Base-by-base conservation (phyloP, 2,113 vertebrate genomes). In the Pagrus major region DNA sequence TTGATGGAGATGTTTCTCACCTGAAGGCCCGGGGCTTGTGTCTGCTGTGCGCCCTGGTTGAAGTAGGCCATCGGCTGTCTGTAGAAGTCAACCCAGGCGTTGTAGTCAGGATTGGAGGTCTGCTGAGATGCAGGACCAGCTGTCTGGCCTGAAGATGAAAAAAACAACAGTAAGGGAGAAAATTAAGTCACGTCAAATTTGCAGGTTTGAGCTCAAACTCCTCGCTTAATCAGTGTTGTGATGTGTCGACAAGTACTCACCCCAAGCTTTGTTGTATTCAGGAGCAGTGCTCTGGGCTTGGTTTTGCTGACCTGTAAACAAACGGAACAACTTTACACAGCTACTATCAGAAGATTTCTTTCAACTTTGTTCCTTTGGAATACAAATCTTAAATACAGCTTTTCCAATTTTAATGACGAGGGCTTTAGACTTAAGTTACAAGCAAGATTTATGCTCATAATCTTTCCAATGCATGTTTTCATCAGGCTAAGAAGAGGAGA, bases 71-170 rank as follows among this genome's bases (percentile, higher is more conserved):
- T 96, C 64, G 99, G 98, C 94, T 99, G 98, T 90, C 98, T 92
- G 95, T 99, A 99, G 78, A 98, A 98, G 88, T 99, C 97, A 8
- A 97, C 96, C 98, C 98, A 99, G 88, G 97, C 94, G 0, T 94
- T 98, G 94, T 98, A 99, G 93, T 99, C 97, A 0, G 97, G 96
- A 56, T 96, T 97, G 74, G 97, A 98, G 92, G 96, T 96, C 88
- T 98, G 96, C 95, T 97, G 98, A 86, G 97, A 97, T 63, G 93
- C 95, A 16, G 97, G 95, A 21, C 93, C 95, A 78, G 97, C 94
- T 3, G 96, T 94, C 18, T 99, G 98, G 92, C 95, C 98, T 99
- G 90, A 27, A 12, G 39, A 23, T 21, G 31, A 46, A 20, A 25
- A 14, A 49, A 25, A 23, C 18, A 49, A 9, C 1, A 9, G 21